Evolutionary conservation across 2,888 invertebrate species (phyloP), one percentile per base, ranked within the genome.

Genomic region (Eustalomyia histrio): DNA sequence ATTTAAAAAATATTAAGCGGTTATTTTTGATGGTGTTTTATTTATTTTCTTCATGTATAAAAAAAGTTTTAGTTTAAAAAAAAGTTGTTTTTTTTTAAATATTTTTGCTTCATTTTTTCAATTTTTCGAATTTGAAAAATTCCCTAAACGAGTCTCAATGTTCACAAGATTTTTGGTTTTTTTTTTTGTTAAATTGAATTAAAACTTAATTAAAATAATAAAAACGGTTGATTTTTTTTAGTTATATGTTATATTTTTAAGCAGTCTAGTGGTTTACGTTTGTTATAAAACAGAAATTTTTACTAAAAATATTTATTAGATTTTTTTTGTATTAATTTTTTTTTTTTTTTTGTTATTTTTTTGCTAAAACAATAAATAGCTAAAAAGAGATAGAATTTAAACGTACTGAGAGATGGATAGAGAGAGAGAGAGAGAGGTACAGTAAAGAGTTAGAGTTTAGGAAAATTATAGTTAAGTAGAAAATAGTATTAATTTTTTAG

Each of bases 121-220:
- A 80, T 76, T 83, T 83, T 79, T 81, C 78, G 78, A 68, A 76
- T 73, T 72, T 79, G 81, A 80, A 89, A 88, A 88, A 88, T 89
- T 89, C 90, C 89, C 89, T 90, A 89, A 89, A 88, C 87, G 89
- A 88, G 89, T 89, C 90, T 84, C 86, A 85, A 79, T 86, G 85
- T 86, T 86, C 85, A 86, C 84, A 85, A 86, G 84, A 82, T 72
- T 39, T 76, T 64, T 64, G 82, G 82, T 76, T 35, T 47, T 72
- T 39, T 76, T 64, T 65, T 82, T 83, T 76, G 24, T 47, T 35
- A 79, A 73, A 64, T 64, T 50, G 68, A 68, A 79, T 68, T 33
- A 52, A 72, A 47, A 57, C 57, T 64, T 63, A 63, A 67, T 52
- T 55, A 39, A 63, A 71, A 67, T 75, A 68, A 60, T 71, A 29